Percentiles rank a stretch among this genome's conserved stretches.
phyloP scores from a whole-genome alignment of 2,888 invertebrate genomes.

The Cheiracanthium punctorium region DNA sequence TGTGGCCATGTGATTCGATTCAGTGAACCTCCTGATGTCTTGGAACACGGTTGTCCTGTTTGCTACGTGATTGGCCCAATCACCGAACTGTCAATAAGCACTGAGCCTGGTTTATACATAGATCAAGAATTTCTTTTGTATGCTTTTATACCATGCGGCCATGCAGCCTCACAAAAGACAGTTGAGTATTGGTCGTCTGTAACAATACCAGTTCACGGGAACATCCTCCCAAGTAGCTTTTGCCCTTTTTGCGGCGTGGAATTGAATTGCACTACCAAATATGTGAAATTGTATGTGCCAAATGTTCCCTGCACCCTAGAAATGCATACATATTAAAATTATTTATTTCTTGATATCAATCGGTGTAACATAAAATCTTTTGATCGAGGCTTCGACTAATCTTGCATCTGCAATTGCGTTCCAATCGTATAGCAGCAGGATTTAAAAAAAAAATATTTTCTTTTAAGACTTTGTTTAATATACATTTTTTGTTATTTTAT shows the following conservation, averaged over 20 bases:
- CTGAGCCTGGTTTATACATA: constrained; percentile 97
- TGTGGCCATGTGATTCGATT: constrained; percentile 44
- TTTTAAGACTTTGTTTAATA: too few species aligned
- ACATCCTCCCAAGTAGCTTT: constrained; percentile 11
- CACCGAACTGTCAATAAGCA: constrained; percentile 96
- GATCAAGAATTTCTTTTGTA: constrained; percentile 93
- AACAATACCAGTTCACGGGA: constrained; percentile 32
- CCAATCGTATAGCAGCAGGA: too few species aligned
- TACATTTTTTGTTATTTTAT: too few species aligned
- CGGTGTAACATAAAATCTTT: too few species aligned
- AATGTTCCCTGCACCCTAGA: too few species aligned
- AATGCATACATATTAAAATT: too few species aligned
- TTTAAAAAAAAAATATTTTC: too few species aligned
- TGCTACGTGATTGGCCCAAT: constrained; percentile 83
- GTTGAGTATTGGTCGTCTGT: constrained; percentile 86
- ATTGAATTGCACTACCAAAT: constrained; percentile 37
- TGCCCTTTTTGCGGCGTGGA: constrained; percentile 51
- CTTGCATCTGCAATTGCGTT: too few species aligned
- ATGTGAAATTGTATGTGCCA: neutral
- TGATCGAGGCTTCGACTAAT: too few species aligned
- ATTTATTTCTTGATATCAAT: too few species aligned
- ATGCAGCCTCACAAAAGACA: constrained; percentile 98
- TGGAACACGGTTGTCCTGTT: constrained; percentile 32
- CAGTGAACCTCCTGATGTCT: neutral
- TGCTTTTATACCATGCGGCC: constrained; percentile 99